Evolutionary conservation across 2,888 invertebrate genomes (phyloP).

Genomic region (Drosophila anomelani): DNA sequence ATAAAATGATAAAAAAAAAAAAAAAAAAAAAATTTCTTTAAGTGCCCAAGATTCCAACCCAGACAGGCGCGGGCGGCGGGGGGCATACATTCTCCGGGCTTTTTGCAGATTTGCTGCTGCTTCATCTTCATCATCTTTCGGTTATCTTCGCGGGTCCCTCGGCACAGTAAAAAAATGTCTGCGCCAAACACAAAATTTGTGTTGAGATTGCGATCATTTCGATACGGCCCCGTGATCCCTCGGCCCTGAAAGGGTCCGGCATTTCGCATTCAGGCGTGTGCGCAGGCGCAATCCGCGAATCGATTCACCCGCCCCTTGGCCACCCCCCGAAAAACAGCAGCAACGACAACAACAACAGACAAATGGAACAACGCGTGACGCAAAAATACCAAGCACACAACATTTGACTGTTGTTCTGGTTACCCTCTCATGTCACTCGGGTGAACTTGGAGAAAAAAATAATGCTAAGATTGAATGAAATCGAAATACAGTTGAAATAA

Average conservation of each 20-base stretch:
- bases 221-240: slow-evolving; percentile 64
- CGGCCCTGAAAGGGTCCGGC: slow-evolving; percentile 2
- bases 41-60: slow-evolving; percentile 2
- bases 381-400: slow-evolving; percentile 78
- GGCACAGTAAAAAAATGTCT: slow-evolving; percentile 75
- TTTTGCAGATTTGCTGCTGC: slow-evolving; percentile 75
- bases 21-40: neutral
- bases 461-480: neutral
- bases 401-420: slow-evolving; percentile 62
- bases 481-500: neutral
- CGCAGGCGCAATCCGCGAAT: slow-evolving; percentile 70
- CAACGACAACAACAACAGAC: slow-evolving; percentile 34
- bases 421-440: slow-evolving; percentile 65
- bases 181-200: slow-evolving; percentile 80
- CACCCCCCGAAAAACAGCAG: slow-evolving; percentile 11
- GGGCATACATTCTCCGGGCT: slow-evolving; percentile 50
- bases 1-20: no score
- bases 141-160: slow-evolving; percentile 45
- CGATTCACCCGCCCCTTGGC: slow-evolving; percentile 17
- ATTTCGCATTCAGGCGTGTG: slow-evolving; percentile 77
- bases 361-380: slow-evolving; percentile 78
- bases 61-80: slow-evolving; percentile 47
- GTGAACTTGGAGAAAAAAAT: slow-evolving; percentile 53
- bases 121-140: slow-evolving; percentile 75
- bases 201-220: slow-evolving; percentile 80